Percentiles rank a stretch among this genome's conserved stretches.
phyloP scores from a whole-genome alignment of 2,888 invertebrate genomes.

The Caradrina clavipalpis region DNA sequence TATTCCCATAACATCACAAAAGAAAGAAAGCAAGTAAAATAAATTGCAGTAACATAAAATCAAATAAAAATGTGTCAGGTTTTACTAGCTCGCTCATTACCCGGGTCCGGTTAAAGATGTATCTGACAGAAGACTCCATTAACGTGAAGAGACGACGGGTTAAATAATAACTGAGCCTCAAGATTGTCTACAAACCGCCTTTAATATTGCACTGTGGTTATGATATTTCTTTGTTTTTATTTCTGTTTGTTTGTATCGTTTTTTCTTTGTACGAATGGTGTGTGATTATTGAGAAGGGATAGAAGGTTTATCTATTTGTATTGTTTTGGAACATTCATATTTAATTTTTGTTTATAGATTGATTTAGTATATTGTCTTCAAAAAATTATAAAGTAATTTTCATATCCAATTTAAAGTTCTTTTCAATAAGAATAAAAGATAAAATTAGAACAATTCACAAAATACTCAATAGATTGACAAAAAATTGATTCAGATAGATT shows the following conservation, averaged over 20 bases:
- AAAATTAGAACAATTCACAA: no score
- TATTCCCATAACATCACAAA: no score
- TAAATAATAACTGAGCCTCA: conserved; percentile 79
- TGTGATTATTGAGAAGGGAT: no score
- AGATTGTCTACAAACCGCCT: conserved; percentile 53
- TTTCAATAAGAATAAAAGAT: no score
- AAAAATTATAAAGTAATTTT: no score
- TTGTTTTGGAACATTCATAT: no score
- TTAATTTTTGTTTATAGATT: no score
- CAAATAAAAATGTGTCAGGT: conserved; percentile 20
- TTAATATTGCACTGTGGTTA: conserved; percentile 49
- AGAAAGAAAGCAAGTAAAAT: not conserved
- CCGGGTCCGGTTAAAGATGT: conserved; percentile 70
- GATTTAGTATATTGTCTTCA: no score
- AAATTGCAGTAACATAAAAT: conserved; percentile 24
- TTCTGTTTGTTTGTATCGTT: not conserved
- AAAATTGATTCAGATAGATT: conserved; percentile 11
- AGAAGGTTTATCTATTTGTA: no score
- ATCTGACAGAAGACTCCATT: conserved; percentile 76
- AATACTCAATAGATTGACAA: no score
- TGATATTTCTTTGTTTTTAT: conserved; percentile 11
- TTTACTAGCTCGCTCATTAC: conserved; percentile 51
- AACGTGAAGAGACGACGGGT: conserved; percentile 70
- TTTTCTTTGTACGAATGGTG: not conserved
- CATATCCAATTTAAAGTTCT: no score